phyloP scores from a whole-genome alignment of 2,113 vertebrate genomes.

The Conger conger region DNA sequence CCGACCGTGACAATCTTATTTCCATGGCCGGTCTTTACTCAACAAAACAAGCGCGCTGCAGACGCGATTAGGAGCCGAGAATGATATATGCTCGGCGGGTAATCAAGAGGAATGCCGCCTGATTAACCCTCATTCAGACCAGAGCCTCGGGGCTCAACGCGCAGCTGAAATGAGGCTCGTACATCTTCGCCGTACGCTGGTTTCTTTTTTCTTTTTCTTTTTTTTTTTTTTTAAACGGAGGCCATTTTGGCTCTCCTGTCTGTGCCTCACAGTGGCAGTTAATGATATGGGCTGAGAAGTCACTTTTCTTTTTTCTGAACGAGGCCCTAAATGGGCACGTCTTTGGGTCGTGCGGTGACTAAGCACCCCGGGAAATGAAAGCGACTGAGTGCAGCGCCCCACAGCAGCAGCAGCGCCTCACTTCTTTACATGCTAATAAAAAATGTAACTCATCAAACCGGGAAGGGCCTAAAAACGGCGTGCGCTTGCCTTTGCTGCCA shows the following conservation, averaged over 20 bases:
- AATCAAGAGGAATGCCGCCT: conserved; percentile 45
- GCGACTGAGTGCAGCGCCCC: not conserved
- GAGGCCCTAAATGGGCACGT: not conserved
- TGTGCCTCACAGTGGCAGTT: not conserved
- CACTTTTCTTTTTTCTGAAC: not conserved
- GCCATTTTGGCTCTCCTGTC: conserved; percentile 9
- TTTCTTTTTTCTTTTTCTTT: not conserved
- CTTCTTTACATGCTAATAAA: not conserved
- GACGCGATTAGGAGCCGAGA: conserved; percentile 23
- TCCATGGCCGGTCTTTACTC: conserved; percentile 25
- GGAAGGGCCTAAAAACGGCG: not conserved
- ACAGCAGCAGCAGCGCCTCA: not conserved
- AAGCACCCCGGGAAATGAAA: not conserved
- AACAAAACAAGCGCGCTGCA: conserved; percentile 32
- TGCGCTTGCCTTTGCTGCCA: not conserved
- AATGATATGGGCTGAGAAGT: not conserved
- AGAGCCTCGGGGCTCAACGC: conserved; percentile 34
- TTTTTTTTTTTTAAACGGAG: conserved; percentile 1
- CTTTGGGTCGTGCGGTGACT: not conserved
- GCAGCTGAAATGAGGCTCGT: conserved; percentile 38
- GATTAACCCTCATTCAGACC: conserved; percentile 42
- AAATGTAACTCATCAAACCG: not conserved
- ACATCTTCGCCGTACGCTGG: conserved; percentile 34
- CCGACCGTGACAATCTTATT: not conserved
- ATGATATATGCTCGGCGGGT: conserved; percentile 15